Evolutionary conservation across 2,113 vertebrate genomes (phyloP).

Genomic region (Lophura nycthemera): DNA sequence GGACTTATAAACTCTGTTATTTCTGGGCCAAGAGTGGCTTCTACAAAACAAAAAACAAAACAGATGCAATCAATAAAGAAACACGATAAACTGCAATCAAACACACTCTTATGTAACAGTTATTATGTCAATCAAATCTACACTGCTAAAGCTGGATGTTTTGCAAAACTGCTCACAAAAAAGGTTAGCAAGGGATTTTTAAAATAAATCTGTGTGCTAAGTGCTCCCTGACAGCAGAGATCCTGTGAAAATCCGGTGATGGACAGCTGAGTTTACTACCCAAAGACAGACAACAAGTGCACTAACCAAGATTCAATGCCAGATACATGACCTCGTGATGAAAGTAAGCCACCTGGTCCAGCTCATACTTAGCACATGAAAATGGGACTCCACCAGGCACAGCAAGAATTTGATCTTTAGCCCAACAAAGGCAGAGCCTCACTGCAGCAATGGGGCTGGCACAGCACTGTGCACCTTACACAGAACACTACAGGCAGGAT

Average conservation of each 20-base stretch:
- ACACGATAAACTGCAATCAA: neutral
- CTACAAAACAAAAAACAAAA: constrained; percentile 73
- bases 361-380: neutral
- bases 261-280: neutral
- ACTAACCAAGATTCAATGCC: neutral
- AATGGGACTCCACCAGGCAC: neutral
- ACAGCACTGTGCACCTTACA: neutral
- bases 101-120: neutral
- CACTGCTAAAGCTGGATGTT: neutral
- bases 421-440: neutral
- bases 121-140: neutral
- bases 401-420: neutral
- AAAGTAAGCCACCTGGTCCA: neutral
- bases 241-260: neutral
- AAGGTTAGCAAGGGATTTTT: neutral
- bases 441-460: neutral
- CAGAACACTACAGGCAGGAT: neutral
- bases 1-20: constrained; percentile 70
- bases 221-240: neutral
- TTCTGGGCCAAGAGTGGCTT: constrained; percentile 68
- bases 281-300: neutral
- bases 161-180: neutral
- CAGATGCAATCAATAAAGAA: constrained; percentile 42
- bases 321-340: neutral
- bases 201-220: neutral